Conservation (phyloP, 2,113 vertebrate species). For the Sturnus vulgaris region DNA sequence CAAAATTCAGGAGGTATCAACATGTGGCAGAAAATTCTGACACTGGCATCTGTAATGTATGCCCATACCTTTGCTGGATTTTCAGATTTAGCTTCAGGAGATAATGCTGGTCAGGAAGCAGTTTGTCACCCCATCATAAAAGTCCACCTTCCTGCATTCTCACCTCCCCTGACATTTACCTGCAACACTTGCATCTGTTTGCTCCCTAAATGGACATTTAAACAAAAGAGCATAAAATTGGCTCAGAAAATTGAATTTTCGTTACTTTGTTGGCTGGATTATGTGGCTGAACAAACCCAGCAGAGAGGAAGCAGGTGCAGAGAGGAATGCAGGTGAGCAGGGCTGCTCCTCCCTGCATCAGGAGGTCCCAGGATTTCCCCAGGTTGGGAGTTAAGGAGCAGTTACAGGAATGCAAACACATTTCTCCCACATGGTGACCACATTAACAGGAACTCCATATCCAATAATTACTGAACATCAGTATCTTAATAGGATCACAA, state of each 20-base stretch:
- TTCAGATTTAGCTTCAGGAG: background rate
- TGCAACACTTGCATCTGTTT: background rate
- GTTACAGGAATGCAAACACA: background rate
- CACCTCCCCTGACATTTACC: background rate
- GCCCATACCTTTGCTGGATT: background rate
- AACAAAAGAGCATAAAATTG: background rate
- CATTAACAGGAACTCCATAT: rapidly evolving
- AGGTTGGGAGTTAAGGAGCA: background rate
- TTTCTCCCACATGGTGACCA: background rate
- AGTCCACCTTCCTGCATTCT: background rate
- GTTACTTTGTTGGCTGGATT: background rate
- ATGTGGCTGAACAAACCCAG: background rate
- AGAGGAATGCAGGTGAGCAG: background rate
- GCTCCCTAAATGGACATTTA: background rate
- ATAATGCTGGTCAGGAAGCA: rapidly evolving
- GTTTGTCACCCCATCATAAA: background rate
- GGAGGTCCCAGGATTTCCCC: background rate
- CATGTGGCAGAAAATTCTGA: background rate
- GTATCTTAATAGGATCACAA: background rate
- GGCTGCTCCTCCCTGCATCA: background rate
- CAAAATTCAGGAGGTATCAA: background rate
- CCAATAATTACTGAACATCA: background rate
- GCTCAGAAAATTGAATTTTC: background rate
- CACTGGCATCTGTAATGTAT: background rate
- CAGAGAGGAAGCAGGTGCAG: background rate